Conservation (phyloP, 2,113 vertebrate genomes). For the Scolopax mira region DNA sequence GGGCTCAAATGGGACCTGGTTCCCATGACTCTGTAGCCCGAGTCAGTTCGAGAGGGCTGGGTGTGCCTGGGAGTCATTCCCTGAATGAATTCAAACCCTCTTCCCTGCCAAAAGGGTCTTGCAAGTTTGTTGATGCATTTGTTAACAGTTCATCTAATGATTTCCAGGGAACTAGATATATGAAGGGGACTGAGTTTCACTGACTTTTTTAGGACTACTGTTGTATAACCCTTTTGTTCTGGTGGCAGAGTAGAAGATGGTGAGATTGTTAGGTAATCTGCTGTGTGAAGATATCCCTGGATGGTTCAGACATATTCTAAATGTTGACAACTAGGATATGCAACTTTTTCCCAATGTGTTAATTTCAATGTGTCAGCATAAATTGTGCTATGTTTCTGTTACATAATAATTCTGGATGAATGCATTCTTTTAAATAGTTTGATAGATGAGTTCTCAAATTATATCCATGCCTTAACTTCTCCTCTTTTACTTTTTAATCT, state of each 20-base stretch:
- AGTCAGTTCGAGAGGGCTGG: background rate
- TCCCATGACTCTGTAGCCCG: constrained; percentile 63
- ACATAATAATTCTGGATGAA: background rate
- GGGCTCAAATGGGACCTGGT: background rate
- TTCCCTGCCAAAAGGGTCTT: constrained; percentile 21
- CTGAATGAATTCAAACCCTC: constrained; percentile 35
- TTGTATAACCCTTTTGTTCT: background rate
- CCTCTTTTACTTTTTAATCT: background rate
- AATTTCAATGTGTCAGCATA: background rate
- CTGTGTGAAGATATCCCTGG: background rate
- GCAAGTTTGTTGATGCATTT: constrained; percentile 22
- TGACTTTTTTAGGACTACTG: background rate
- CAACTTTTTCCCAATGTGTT: fast-evolving
- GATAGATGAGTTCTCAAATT: background rate
- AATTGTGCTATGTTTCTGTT: background rate
- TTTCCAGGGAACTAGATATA: constrained; percentile 12
- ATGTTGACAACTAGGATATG: background rate
- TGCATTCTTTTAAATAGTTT: background rate
- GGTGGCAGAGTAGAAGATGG: background rate
- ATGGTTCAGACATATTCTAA: background rate
- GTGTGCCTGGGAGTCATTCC: background rate
- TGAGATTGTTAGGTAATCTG: background rate
- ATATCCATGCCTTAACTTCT: background rate
- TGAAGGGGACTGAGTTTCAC: background rate
- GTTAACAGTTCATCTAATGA: background rate